Conservation (phyloP, 1,140 invertebrate genomes). For the Camponotus vicinus region DNA sequence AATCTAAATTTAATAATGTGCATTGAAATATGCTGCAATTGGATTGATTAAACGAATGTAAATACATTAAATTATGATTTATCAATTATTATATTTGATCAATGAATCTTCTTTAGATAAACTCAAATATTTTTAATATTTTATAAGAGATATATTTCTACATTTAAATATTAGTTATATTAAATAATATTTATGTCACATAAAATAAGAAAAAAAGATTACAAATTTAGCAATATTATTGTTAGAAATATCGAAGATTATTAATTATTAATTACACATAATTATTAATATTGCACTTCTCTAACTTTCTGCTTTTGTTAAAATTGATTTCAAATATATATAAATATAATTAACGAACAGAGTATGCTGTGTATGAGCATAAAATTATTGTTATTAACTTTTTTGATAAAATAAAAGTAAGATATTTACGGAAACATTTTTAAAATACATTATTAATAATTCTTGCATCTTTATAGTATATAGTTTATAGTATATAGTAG, state of each 20-base stretch:
- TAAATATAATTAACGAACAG: not conserved
- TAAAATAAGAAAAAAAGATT: not conserved
- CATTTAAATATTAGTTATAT: slow-evolving; percentile 4
- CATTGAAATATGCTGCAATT: not conserved
- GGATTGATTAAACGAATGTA: not conserved
- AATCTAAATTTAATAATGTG: slow-evolving; percentile 9
- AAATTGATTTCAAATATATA: not conserved
- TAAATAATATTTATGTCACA: not conserved
- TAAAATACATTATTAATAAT: not conserved
- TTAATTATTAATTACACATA: not conserved
- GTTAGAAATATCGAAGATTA: no score
- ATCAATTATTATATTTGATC: slow-evolving; percentile 22
- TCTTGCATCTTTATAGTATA: no score
- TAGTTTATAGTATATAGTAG: not conserved
- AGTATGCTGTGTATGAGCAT: not conserved
- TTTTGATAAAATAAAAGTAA: not conserved
- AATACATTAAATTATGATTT: slow-evolving; percentile 20
- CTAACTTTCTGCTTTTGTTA: not conserved
- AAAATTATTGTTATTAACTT: not conserved
- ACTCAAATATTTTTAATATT: not conserved
- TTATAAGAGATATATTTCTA: slow-evolving; percentile 25
- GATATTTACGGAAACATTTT: not conserved
- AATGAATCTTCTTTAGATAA: slow-evolving; percentile 36
- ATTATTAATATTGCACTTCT: not conserved
- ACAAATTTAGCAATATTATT: not conserved